Evolutionary conservation across 2,888 invertebrate genomes (phyloP).

Genomic region (Ochlodes sylvanus): DNA sequence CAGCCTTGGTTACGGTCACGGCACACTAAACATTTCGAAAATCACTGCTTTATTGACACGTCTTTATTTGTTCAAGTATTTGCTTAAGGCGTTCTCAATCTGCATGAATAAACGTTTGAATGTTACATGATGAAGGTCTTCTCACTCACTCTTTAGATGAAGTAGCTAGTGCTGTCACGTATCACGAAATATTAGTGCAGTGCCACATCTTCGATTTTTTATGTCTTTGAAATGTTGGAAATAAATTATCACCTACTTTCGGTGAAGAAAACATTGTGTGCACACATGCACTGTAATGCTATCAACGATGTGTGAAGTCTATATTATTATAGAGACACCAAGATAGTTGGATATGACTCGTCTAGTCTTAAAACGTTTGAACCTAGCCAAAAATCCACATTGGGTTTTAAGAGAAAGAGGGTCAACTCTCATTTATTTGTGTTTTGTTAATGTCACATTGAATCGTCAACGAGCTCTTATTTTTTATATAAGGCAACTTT

Average conservation of each 20-base stretch:
- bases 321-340: too few species aligned
- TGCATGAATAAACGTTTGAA: constrained; percentile 13
- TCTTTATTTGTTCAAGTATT: constrained; percentile 10
- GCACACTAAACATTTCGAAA: constrained; percentile 28
- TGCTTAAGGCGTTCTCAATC: constrained; percentile 21
- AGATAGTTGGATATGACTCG: too few species aligned
- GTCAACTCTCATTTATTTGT: too few species aligned
- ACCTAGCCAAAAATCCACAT: too few species aligned
- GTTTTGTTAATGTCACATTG: too few species aligned
- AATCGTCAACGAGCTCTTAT: too few species aligned
- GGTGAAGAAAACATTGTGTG: not conserved
- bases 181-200: too few species aligned
- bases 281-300: not conserved
- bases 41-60: constrained; percentile 25
- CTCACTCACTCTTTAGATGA: not conserved
- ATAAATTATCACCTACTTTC: not conserved
- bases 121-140: constrained; percentile 2
- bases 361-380: too few species aligned
- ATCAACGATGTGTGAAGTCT: not conserved
- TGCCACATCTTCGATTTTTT: too few species aligned
- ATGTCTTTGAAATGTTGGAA: not conserved
- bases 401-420: too few species aligned
- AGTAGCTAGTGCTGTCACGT: too few species aligned
- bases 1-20: constrained; percentile 15
- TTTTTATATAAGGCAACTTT: too few species aligned